Conservation (phyloP, 2,888 invertebrate species). For the Diarsia rubi region DNA sequence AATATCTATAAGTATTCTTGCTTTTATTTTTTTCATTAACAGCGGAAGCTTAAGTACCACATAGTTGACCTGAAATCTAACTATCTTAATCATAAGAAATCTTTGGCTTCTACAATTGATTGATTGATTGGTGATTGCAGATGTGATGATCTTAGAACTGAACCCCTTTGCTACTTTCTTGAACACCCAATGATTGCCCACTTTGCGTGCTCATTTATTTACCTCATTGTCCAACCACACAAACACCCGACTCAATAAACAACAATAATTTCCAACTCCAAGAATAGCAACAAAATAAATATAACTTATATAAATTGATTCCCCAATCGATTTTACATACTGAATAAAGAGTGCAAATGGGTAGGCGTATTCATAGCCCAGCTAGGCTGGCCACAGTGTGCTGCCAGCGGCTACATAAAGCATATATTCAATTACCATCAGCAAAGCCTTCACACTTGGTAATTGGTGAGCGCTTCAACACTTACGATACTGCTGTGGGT, state of each 20-base stretch:
- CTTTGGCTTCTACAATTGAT: not conserved
- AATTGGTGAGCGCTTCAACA: constrained; percentile 85
- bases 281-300: constrained; percentile 38
- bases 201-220: not conserved
- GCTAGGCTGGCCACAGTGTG: constrained; percentile 14
- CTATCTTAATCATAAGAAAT: not conserved
- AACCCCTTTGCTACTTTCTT: not conserved
- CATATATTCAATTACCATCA: constrained; percentile 86
- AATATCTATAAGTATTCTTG: too few species aligned
- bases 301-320: constrained; percentile 50
- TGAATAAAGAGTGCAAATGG: constrained; percentile 50
- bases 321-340: constrained; percentile 46
- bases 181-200: not conserved
- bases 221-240: not conserved
- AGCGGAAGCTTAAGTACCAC: not conserved
- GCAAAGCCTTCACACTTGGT: constrained; percentile 82
- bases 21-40: not conserved
- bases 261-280: constrained; percentile 12
- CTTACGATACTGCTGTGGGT: constrained; percentile 67
- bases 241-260: constrained; percentile 8
- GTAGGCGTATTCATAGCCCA: constrained; percentile 56
- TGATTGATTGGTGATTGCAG: too few species aligned
- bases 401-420: constrained; percentile 74
- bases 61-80: too few species aligned
- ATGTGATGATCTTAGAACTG: not conserved